Evolutionary conservation across 2,888 invertebrate species (phyloP).

Genomic region (Kryphioiulus occultus): DNA sequence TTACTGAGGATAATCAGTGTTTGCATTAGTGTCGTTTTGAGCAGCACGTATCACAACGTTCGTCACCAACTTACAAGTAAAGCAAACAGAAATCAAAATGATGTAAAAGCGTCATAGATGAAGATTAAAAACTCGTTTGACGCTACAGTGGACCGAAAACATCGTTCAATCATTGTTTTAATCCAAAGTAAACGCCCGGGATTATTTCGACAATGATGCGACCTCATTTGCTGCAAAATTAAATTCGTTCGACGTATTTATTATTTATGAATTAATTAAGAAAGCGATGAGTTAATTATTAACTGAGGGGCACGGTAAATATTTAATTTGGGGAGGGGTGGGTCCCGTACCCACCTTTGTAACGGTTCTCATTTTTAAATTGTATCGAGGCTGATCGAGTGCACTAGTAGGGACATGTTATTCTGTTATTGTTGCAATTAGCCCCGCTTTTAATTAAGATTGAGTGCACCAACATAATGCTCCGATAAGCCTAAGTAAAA

Average conservation of each 20-base stretch:
- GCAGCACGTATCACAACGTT: too few species aligned
- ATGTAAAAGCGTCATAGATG: too few species aligned
- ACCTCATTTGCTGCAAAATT: not conserved
- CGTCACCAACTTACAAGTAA: too few species aligned
- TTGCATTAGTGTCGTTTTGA: too few species aligned
- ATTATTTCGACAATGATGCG: not conserved
- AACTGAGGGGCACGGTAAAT: not conserved
- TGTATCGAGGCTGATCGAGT: not conserved
- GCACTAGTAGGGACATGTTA: too few species aligned
- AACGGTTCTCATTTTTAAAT: not conserved
- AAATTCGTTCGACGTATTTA: not conserved
- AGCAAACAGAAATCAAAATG: too few species aligned
- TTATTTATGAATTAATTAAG: constrained; percentile 15
- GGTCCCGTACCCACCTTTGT: not conserved
- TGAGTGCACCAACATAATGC: not conserved
- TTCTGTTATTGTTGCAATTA: not conserved
- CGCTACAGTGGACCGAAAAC: too few species aligned
- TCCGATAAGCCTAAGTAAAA: not conserved
- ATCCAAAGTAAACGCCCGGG: not conserved
- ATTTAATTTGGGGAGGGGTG: not conserved
- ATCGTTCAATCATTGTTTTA: too few species aligned
- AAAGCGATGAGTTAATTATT: not conserved
- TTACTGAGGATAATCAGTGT: too few species aligned
- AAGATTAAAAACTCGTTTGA: too few species aligned
- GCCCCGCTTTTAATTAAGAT: not conserved